Percentiles rank a stretch among this genome's conserved stretches.
Evolutionary conservation across 2,797 vertebrate species (phyloP).

Genomic region (Lacerta agilis): DNA sequence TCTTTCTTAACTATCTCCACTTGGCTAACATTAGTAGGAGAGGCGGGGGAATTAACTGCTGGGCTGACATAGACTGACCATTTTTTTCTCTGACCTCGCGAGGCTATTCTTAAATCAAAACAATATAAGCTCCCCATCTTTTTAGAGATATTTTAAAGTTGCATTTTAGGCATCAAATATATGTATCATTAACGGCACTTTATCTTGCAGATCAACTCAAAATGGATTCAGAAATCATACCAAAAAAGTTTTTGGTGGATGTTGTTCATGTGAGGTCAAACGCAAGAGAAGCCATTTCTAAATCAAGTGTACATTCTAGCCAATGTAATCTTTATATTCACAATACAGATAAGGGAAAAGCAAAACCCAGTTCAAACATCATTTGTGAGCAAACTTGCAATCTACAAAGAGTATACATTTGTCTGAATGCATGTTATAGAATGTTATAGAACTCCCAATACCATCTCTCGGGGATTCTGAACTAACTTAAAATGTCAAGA

Average conservation of each 20-base stretch:
- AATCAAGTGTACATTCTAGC: background rate
- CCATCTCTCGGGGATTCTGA: background rate
- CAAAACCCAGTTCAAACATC: background rate
- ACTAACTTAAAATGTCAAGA: slow-evolving; percentile 5
- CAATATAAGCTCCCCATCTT: background rate
- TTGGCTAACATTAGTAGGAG: background rate
- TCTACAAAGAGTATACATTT: background rate
- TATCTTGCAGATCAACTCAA: background rate
- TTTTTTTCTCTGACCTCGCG: background rate
- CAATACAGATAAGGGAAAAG: background rate
- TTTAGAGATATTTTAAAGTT: accelerated
- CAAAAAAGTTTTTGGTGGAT: background rate
- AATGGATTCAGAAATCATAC: background rate
- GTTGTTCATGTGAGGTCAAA: background rate
- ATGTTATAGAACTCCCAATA: background rate
- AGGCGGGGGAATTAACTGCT: background rate
- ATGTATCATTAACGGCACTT: background rate
- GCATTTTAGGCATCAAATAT: accelerated
- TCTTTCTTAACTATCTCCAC: background rate
- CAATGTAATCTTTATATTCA: background rate
- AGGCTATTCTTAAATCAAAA: background rate
- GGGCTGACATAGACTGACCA: background rate
- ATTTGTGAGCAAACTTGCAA: background rate
- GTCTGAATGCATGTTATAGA: background rate
- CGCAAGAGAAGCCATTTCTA: background rate